Evolutionary conservation across 2,113 vertebrate genomes (phyloP).

Genomic region (Cryptomyrus ogoouensis): DNA sequence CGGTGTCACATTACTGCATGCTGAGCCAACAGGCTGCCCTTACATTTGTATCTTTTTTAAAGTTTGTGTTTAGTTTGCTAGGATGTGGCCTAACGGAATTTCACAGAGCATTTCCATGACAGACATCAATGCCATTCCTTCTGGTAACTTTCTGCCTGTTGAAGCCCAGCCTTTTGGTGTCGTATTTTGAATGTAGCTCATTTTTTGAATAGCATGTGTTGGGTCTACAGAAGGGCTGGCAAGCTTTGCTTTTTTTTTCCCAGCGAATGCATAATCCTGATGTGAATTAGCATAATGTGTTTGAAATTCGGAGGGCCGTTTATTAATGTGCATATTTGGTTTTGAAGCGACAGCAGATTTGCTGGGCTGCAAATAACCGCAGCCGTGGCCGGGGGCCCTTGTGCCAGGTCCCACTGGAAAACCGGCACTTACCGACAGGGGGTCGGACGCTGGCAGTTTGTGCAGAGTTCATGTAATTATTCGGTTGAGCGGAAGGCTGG

Average conservation of each 20-base stretch:
- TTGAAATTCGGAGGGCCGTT: conserved; percentile 28
- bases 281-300: conserved; percentile 29
- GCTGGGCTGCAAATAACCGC: conserved; percentile 25
- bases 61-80: neutral
- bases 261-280: neutral
- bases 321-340: conserved; percentile 35
- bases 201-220: neutral
- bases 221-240: neutral
- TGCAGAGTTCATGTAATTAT: neutral
- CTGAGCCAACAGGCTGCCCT: neutral
- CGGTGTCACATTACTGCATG: neutral
- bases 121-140: neutral
- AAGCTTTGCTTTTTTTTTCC: neutral
- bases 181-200: neutral
- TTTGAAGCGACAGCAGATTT: conserved; percentile 20
- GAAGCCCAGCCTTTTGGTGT: neutral
- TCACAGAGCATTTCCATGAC: neutral
- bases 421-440: neutral
- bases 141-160: neutral
- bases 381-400: neutral
- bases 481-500: neutral
- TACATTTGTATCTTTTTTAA: neutral
- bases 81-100: neutral
- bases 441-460: neutral
- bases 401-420: conserved; percentile 17